Evolutionary conservation across 2,888 invertebrate genomes (phyloP), one percentile per base, ranked within the genome.

Genomic region (Agonum fuliginosum): DNA sequence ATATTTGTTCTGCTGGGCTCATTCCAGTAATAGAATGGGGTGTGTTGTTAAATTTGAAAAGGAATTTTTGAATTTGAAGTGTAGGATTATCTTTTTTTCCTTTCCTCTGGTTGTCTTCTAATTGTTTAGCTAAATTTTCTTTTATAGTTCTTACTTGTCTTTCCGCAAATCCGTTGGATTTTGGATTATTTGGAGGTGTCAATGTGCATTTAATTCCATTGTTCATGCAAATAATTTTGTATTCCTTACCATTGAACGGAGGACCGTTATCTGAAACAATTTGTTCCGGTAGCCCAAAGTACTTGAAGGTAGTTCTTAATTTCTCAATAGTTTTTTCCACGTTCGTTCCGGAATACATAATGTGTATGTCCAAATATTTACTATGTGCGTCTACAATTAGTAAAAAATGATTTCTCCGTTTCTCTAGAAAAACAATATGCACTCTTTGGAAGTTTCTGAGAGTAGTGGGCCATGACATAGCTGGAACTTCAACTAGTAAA

Each of bases 251-350:
- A 19, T 75, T 72, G 46, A 78, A 80, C n/a, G 76, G 79, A 12
- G 78, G 79, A 1, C 79, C 79, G 27, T 78, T 79, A 51, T 79
- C 78, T 2, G 76, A 72, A 17, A 80, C 78, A 6, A 78, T 37
- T 17, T 54, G 27, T 14, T 78, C 79, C 2, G 75, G 79, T n/a
- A 79, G 65, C 19, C 69, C 27, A 69, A 69, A 41, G n/a, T 37
- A 37, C 69, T n/a, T n/a, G n/a, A n/a, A n/a, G n/a, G n/a, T n/a
- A n/a, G n/a, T n/a, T n/a, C n/a, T 30, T 6, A 69, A 19, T 17
- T 41, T 41, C 6, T 69, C 69, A 17, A 62, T 71, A 41, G 69
- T 79, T 12, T 69, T 76, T 0, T 46, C 20, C 30, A 70, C 41
- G 10, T 62, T 77, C 1, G 72, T 78, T 3, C 30, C 27, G 1